A percentile compares a stretch with the other conserved stretches of the same genome.
These are phyloP conservation scores for Psettodes erumei DNA, from an alignment of 2,113 vertebrate genomes.

Conservation along the genomic window DNA sequence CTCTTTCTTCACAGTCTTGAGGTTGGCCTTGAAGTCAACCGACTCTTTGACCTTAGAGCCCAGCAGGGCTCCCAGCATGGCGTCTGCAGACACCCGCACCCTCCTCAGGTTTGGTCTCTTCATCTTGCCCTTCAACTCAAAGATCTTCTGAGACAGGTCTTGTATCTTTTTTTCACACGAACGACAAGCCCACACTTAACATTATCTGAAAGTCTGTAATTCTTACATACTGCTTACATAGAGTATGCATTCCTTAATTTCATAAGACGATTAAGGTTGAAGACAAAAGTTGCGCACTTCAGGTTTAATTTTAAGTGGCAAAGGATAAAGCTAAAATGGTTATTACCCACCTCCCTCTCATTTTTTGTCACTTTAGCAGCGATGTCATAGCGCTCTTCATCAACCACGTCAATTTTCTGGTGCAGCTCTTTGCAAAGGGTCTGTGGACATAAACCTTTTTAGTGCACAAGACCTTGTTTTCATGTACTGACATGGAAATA, in stretches of 20 bases:
- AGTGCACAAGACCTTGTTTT: not conserved
- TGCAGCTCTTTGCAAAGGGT: slow-evolving; percentile 81
- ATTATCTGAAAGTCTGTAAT: not conserved
- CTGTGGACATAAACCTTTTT: slow-evolving; percentile 64
- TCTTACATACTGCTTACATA: not conserved
- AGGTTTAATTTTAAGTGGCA: not conserved
- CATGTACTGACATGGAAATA: not conserved
- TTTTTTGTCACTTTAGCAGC: slow-evolving; percentile 79
- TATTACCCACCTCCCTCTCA: slow-evolving; percentile 72
- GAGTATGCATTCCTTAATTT: not conserved
- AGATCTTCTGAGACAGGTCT: slow-evolving; percentile 82
- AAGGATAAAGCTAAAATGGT: not conserved
- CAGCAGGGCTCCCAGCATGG: slow-evolving; percentile 84
- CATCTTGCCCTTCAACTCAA: slow-evolving; percentile 86
- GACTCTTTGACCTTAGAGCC: slow-evolving; percentile 83
- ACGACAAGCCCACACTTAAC: not conserved
- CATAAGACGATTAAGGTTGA: too few relatives aligned
- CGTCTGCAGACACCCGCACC: slow-evolving; percentile 85
- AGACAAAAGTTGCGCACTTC: too few relatives aligned
- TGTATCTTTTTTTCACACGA: slow-evolving; percentile 66
- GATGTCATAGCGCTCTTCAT: slow-evolving; percentile 85
- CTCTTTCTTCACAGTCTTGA: slow-evolving; percentile 87
- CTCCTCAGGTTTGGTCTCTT: slow-evolving; percentile 84
- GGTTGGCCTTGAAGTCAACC: slow-evolving; percentile 84
- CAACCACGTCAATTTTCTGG: slow-evolving; percentile 80